Evolutionary conservation across 2,113 vertebrate genomes (phyloP), one percentile per base, ranked within the genome.

Genomic region (Siphamia tubifer): DNA sequence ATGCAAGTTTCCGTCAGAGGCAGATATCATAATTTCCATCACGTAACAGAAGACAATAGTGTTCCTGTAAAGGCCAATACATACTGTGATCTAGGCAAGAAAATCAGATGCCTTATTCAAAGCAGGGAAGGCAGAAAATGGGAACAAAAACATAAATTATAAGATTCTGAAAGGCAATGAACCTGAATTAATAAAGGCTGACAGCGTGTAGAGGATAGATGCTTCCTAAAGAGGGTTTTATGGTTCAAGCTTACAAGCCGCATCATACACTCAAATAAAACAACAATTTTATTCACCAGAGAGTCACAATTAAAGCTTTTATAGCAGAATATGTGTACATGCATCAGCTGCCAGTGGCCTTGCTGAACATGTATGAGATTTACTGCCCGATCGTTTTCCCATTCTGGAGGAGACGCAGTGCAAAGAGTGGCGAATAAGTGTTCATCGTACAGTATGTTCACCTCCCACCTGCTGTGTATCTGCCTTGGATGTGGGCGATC

Each of bases 391-490:
- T 45, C 32, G 16, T 48, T 60, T 77, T 68, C 20, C 45, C 56
- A 23, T 27, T 38, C 45, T 27, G 11, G 51, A 70, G 57, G 56
- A 72, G 62, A 71, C 36, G 21, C 15, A 36, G 53, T 47, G 51
- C 48, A 66, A 63, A 68, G 61, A 68, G 55, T 35, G 17, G 34
- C 27, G 62, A 55, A 10, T 44, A 48, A 65, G 79, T 74, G 66
- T 75, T 71, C 9, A 34, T 8, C 62, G 71, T 74, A 77, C 81
- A 73, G 62, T 69, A 72, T 74, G 65, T 77, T 82, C 77, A 84
- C 78, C 87, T 89, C 87, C 87, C 84, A 89, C 87, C 65, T 74
- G 70, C 76, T 84, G 68, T 78, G 77, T 82, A 38, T 68, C 52
- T 73, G 72, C 69, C 56, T 38, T 16, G 44, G 53, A 66, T 64